Base-by-base conservation (phyloP, 2,888 invertebrate genomes). In the Amphimallon solstitiale region DNA sequence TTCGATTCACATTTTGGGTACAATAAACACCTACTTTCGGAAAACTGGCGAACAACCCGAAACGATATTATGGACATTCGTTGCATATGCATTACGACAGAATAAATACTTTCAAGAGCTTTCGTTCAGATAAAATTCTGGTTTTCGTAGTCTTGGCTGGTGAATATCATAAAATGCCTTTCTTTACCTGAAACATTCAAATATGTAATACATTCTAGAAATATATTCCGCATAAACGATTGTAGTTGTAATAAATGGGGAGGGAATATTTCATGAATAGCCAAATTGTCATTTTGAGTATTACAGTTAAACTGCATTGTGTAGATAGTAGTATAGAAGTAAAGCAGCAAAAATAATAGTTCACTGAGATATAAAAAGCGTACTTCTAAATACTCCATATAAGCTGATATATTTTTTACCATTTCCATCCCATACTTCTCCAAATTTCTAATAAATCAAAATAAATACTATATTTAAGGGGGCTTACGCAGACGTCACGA, bases 1-100 rank as follows among this genome's bases (percentile, higher is more conserved):
- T 56, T 29, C 56, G 23, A 40, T 12, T 56, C 56, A 17, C 23
- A 56, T 56, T 56, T 15, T 14, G n/a, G 37, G 56, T 40, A 56
- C 43, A 56, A 56, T 43, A 56, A 56, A 56, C 56, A 56, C 56
- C 23, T 40, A 56, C 56, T 56, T 56, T 40, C 37, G 6, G 40
- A 10, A 34, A 43, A 21, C 23, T 21, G 21, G 37, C 40, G 12
- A 40, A 34, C 23, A 43, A 21, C 29, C 40, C 17, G 17, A 40
- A 56, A 56, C 56, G 40, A 56, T 23, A 17, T 56, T 56, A 56
- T 56, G 56, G 54, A 56, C 56, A 40, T 56, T 56, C 43, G 56
- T 29, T 45, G 43, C 56, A 59, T 45, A 45, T 59, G 45, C 56
- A 59, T 45, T 45, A 59, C 56, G 56, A 43, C 43, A 43, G 15